phyloP scores from a whole-genome alignment of 2,797 vertebrate species.

The Sandelia bainsii region DNA sequence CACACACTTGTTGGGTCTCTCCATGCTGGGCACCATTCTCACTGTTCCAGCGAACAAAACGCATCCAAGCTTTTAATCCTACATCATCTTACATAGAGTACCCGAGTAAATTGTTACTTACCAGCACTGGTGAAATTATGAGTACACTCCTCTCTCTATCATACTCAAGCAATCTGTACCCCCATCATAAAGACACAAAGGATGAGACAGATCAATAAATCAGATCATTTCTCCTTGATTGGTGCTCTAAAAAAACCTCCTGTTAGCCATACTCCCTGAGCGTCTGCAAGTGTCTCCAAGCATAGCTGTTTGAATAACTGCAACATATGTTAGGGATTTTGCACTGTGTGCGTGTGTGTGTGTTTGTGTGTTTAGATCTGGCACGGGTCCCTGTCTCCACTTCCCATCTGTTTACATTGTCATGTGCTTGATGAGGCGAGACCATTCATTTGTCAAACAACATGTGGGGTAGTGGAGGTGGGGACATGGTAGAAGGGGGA shows the following conservation, averaged over 20 bases:
- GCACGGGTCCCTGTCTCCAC: constrained; percentile 73
- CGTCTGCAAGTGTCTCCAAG: constrained; percentile 59
- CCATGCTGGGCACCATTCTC: no score
- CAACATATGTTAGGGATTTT: constrained; percentile 73
- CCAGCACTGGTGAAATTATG: not conserved
- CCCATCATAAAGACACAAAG: constrained; percentile 30
- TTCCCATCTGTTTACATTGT: constrained; percentile 86
- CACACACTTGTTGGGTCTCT: no score
- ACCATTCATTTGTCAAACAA: constrained; percentile 85
- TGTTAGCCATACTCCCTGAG: constrained; percentile 49
- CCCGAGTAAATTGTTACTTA: not conserved
- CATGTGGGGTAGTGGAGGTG: constrained; percentile 73
- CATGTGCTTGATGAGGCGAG: constrained; percentile 83
- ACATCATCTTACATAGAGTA: no score
- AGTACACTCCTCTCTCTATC: not conserved
- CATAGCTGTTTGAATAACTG: constrained; percentile 60
- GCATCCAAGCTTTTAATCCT: no score
- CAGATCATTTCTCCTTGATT: constrained; percentile 43
- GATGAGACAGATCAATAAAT: constrained; percentile 62
- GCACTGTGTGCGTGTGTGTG: constrained; percentile 19
- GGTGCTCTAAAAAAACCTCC: constrained; percentile 45
- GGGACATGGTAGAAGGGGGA: constrained; percentile 39
- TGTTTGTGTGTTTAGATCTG: constrained; percentile 57
- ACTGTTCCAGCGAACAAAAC: no score
- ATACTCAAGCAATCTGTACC: constrained; percentile 6